phyloP scores from a whole-genome alignment of 2,797 vertebrate genomes.

The Hoplostethus atlanticus region DNA sequence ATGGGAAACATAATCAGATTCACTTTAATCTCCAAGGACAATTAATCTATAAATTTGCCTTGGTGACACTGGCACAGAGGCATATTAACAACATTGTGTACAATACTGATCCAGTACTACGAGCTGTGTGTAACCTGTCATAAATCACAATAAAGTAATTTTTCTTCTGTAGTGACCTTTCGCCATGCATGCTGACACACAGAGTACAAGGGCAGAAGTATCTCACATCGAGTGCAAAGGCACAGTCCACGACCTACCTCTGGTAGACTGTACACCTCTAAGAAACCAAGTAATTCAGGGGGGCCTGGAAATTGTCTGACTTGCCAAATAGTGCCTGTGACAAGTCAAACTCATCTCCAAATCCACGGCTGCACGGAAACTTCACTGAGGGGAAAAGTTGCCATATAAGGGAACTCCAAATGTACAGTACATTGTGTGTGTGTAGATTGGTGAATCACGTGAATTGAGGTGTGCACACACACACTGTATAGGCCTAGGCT shows the following conservation, averaged over 20 bases:
- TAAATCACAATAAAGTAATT: too few relatives aligned
- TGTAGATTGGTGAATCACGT: constrained; percentile 66
- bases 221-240: too few relatives aligned
- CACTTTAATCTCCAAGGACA: too few relatives aligned
- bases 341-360: constrained; percentile 4
- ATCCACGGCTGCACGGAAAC: constrained; percentile 15
- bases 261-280: constrained; percentile 22
- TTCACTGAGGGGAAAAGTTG: constrained; percentile 42
- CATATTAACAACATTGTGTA: too few relatives aligned
- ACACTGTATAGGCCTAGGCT: constrained; percentile 19
- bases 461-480: constrained; percentile 51
- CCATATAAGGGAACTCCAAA: constrained; percentile 68
- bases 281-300: constrained; percentile 8
- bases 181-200: too few relatives aligned
- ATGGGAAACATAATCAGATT: too few relatives aligned
- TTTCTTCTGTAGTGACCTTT: too few relatives aligned
- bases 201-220: too few relatives aligned
- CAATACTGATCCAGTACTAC: too few relatives aligned
- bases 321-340: not conserved
- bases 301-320: not conserved
- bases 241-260: not conserved
- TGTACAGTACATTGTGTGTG: constrained; percentile 51
- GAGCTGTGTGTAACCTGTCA: too few relatives aligned
- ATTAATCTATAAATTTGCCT: too few relatives aligned
- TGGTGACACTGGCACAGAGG: too few relatives aligned